A percentile compares a stretch with the other conserved stretches of the same genome.
Evolutionary conservation across 35 echinoderm and acorn worm species (phyloP).

Genomic region (Ophioderma brevispina): DNA sequence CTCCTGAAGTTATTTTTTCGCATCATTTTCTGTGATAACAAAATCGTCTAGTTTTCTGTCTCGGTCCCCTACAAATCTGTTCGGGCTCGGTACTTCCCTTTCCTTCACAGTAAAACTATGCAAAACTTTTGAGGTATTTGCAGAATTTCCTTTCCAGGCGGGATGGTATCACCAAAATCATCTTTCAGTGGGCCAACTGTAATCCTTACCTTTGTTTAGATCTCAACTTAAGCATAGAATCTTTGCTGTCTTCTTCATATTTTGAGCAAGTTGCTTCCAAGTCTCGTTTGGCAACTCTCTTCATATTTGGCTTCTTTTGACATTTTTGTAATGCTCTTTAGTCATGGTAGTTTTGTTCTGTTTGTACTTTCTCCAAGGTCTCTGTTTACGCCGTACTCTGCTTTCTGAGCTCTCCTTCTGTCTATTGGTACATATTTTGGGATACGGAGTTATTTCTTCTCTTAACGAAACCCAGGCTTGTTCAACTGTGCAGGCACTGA

Average conservation of each 20-base stretch:
- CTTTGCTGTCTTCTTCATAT: neutral
- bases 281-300: neutral
- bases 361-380: constrained; percentile 29
- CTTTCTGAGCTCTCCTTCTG: neutral
- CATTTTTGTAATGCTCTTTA: constrained; percentile 21
- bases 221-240: neutral
- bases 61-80: neutral
- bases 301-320: neutral
- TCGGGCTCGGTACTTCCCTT: neutral
- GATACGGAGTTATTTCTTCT: neutral
- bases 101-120: neutral
- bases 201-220: neutral
- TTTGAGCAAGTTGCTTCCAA: neutral
- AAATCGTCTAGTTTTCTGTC: neutral
- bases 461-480: no score
- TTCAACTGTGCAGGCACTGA: no score
- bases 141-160: no score
- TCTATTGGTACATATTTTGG: neutral
- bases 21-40: neutral
- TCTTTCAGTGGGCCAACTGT: neutral
- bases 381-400: no score
- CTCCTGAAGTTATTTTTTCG: neutral
- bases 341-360: neutral
- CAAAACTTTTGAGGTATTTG: neutral
- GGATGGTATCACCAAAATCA: neutral